A percentile compares a stretch with the other conserved stretches of the same genome.
Evolutionary conservation across 2,888 invertebrate genomes (phyloP).

Genomic region (Rhingia rostrata): DNA sequence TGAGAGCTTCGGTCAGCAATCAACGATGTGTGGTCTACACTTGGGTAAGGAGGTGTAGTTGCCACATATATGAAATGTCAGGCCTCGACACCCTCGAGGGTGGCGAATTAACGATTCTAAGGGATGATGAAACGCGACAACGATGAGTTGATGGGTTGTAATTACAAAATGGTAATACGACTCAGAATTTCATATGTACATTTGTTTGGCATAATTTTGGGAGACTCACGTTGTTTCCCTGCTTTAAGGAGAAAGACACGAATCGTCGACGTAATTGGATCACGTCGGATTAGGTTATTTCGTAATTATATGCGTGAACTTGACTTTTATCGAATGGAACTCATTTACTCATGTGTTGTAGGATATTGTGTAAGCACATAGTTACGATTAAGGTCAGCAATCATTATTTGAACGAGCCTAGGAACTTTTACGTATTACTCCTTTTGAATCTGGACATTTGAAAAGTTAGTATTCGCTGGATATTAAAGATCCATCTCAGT

Average conservation of each 20-base stretch:
- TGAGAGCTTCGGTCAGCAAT: constrained; percentile 26
- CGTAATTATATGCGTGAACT: too few species aligned
- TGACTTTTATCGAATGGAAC: too few species aligned
- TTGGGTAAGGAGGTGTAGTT: not conserved
- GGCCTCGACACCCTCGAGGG: constrained; percentile 23
- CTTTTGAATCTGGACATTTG: too few species aligned
- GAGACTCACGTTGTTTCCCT: constrained; percentile 28
- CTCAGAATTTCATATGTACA: constrained; percentile 17
- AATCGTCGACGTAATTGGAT: constrained; percentile 18
- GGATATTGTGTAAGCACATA: too few species aligned
- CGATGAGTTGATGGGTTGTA: constrained; percentile 57
- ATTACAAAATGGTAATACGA: constrained; percentile 51
- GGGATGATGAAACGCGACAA: constrained; percentile 6
- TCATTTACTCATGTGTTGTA: too few species aligned
- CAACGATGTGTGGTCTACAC: constrained; percentile 19
- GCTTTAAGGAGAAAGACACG: constrained; percentile 2
- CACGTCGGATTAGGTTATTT: constrained; percentile 17
- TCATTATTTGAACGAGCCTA: too few species aligned
- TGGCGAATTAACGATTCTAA: constrained; percentile 39
- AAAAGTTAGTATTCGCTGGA: too few species aligned
- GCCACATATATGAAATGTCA: constrained; percentile 24
- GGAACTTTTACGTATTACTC: not conserved
- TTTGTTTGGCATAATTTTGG: not conserved
- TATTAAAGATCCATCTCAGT: too few species aligned
- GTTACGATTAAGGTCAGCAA: too few species aligned